Evolutionary conservation across 37 sponge, comb jelly and placozoan genomes (phyloP).

Genomic region (Amphimedon queenslandica): DNA sequence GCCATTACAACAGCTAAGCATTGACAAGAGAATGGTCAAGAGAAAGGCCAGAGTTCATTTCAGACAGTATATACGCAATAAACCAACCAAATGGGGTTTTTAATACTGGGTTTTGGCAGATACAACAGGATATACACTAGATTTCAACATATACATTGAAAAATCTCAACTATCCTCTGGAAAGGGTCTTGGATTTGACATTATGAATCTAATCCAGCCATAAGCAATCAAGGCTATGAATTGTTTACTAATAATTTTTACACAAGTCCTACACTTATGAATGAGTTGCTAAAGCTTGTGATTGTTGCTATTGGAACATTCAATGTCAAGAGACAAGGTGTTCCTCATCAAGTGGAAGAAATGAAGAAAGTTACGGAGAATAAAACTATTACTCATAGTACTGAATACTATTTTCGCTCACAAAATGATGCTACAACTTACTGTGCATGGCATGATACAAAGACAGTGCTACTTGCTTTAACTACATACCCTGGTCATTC

Average conservation of each 20-base stretch:
- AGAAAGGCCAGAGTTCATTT: conserved; percentile 1
- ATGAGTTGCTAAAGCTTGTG: not conserved
- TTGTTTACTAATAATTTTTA: conserved; percentile 25
- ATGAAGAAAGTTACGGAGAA: not conserved
- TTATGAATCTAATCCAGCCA: not conserved
- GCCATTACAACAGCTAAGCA: not conserved
- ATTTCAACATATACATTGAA: conserved; percentile 32
- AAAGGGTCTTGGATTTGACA: conserved; percentile 13
- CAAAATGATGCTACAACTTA: not conserved
- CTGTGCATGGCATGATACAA: not conserved
- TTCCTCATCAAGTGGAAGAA: conserved; percentile 11
- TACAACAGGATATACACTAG: conserved; percentile 21
- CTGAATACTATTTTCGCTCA: no score
- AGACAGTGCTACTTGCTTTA: conserved; percentile 3
- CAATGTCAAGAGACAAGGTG: not conserved
- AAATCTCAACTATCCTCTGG: not conserved
- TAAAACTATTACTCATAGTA: no score
- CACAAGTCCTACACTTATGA: conserved; percentile 5
- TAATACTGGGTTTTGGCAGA: conserved; percentile 23
- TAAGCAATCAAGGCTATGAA: conserved; percentile 16
- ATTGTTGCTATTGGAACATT: conserved; percentile 19
- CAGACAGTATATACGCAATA: conserved; percentile 37
- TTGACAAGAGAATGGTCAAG: conserved; percentile 9
- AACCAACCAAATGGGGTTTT: conserved; percentile 50
- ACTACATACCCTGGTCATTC: conserved; percentile 40